Evolutionary conservation across 2,797 vertebrate species (phyloP), one percentile per base, ranked within the genome.

Genomic region (Uromys caudimaculatus): DNA sequence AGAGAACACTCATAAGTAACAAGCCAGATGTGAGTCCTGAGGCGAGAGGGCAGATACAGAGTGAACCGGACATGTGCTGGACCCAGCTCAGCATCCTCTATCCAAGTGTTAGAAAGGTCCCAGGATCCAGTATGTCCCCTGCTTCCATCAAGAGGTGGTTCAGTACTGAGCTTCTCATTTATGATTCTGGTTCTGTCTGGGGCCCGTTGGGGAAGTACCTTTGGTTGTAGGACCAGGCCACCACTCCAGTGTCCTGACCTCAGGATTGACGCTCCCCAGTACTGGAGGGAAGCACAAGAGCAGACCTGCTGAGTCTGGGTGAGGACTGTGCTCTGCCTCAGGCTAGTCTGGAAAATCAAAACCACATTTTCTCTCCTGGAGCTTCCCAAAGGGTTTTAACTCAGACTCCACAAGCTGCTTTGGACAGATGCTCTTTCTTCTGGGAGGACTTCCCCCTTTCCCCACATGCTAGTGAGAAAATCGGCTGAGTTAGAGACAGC

Each of bases 341-440:
- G 95, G 67, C 93, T 6, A 1, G 32, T 88, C 62, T 83, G 78
- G 62, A 86, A 96, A 95, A 95, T 95, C 93, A 93, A 95, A 97
- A 96, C 86, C 85, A 85, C 27, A 78, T 93, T 97, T 81, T 84
- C 62, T 96, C 41, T 94, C 82, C 69, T 52, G 89, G 92, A 95
- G 85, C n/a, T 92, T 95, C 91, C 79, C 81, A 12, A 47, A 47
- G 77, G 58, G 62, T 81, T 93, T 92, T 85, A 81, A 75, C 92
- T 64, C 86, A 95, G 89, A 88, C 64, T 91, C 44, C 1, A 88
- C 92, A 93, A 96, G 85, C 87, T 90, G 78, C 47, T 90, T 77
- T 95, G 88, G 85, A 92, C 21, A 58, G 54, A 91, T 6, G 81
- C 91, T 50, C 16, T 92, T 76, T 71, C 69, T 75, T 82, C 56